Conservation (phyloP, 2,113 vertebrate species). For the Orientallactaga bullata region DNA sequence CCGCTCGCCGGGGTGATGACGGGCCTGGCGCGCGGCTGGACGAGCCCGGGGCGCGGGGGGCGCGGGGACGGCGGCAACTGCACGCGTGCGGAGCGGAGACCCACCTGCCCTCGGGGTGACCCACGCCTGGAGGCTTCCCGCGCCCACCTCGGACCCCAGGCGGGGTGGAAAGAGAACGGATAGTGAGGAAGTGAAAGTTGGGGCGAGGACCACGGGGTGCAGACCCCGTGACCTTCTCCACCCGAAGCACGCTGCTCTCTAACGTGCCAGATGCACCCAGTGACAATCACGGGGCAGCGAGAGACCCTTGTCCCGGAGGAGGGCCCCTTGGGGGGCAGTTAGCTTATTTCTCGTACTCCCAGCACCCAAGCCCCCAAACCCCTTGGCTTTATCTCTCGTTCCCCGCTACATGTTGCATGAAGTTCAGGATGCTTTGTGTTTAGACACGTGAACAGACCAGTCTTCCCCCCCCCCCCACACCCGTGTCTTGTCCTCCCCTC, state of each 20-base stretch:
- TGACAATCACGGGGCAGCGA: not conserved
- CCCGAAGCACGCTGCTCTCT: constrained; percentile 59
- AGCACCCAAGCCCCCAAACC: not conserved
- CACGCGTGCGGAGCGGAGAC: not conserved
- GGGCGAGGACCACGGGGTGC: constrained; percentile 60
- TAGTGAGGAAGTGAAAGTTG: constrained; percentile 82
- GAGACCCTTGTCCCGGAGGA: not conserved
- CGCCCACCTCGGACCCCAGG: constrained; percentile 67
- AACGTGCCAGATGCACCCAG: constrained; percentile 15
- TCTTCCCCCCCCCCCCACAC: no score
- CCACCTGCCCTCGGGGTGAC: not conserved
- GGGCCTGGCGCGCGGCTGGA: not conserved
- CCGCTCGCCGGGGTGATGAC: not conserved
- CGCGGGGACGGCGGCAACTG: not conserved
- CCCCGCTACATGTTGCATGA: constrained; percentile 12
- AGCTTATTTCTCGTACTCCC: not conserved
- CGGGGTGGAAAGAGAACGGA: constrained; percentile 47
- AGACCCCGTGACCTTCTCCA: constrained; percentile 71
- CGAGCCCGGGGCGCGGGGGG: not conserved
- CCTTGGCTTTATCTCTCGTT: not conserved
- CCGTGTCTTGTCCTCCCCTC: not conserved
- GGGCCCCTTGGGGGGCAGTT: not conserved
- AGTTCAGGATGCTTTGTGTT: constrained; percentile 4
- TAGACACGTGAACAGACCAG: not conserved
- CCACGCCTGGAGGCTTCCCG: constrained; percentile 62